Evolutionary conservation across 1,140 invertebrate genomes (phyloP).

Genomic region (Drosophila sp.): DNA sequence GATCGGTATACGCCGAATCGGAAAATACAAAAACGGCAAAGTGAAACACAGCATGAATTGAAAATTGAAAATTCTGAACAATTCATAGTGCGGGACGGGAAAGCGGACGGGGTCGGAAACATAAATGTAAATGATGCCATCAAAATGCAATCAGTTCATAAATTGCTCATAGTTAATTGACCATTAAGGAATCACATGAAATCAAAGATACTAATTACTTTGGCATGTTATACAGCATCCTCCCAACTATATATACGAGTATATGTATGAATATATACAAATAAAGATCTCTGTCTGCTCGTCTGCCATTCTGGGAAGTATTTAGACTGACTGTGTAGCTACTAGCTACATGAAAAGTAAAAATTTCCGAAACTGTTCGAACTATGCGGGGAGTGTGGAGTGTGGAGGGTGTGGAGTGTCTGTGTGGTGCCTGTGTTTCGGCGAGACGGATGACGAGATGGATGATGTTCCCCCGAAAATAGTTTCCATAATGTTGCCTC

Average conservation of each 20-base stretch:
- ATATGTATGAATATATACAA: conserved; percentile 4
- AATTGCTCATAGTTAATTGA: conserved; percentile 38
- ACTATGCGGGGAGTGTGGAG: neutral
- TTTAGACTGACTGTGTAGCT: conserved; percentile 27
- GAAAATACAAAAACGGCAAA: conserved; percentile 11
- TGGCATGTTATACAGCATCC: conserved; percentile 23
- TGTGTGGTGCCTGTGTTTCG: conserved; percentile 2
- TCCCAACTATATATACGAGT: neutral
- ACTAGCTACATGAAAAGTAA: conserved; percentile 29
- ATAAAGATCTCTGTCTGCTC: neutral
- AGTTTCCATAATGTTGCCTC: conserved; percentile 48
- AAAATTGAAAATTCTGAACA: conserved; percentile 15
- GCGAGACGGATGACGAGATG: conserved; percentile 46
- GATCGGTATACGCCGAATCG: conserved; percentile 18
- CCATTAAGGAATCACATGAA: conserved; percentile 41
- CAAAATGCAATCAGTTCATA: conserved; percentile 51
- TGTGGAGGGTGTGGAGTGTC: conserved; percentile 19
- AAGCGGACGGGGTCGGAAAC: neutral
- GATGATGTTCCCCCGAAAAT: conserved; percentile 51
- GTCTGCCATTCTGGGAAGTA: conserved; percentile 30
- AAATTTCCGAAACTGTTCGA: conserved; percentile 8
- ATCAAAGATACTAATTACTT: conserved; percentile 46
- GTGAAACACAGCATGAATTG: conserved; percentile 36
- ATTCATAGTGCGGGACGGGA: neutral
- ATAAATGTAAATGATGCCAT: conserved; percentile 54